phyloP scores from a whole-genome alignment of 2,888 invertebrate genomes.

The Tillus elongatus region DNA sequence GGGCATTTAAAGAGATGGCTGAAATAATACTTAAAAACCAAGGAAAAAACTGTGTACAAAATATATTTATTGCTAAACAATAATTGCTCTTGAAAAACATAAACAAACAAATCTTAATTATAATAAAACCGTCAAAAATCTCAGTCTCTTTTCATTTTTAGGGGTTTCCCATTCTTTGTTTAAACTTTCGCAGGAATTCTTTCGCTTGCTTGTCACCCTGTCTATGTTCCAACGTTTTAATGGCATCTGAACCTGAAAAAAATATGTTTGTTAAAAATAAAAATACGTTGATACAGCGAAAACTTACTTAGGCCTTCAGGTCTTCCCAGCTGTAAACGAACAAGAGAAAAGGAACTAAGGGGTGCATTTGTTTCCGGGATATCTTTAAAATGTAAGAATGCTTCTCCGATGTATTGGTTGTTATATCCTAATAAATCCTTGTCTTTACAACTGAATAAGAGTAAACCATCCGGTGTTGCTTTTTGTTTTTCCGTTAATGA shows the following conservation, averaged over 20 bases:
- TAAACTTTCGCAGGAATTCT: conserved; percentile 78
- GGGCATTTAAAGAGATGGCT: no score
- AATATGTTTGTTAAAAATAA: conserved; percentile 12
- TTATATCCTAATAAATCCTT: conserved; percentile 87
- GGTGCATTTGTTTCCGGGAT: conserved; percentile 56
- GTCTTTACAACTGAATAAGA: conserved; percentile 90
- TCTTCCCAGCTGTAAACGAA: conserved; percentile 60
- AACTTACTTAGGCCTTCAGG: conserved; percentile 57
- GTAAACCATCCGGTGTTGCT: conserved; percentile 55
- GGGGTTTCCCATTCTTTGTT: conserved; percentile 54
- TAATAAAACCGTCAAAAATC: no score
- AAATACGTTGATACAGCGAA: not conserved
- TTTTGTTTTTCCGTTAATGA: conserved; percentile 62
- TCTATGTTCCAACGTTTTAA: conserved; percentile 70
- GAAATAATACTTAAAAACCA: no score
- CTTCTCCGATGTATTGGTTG: conserved; percentile 92
- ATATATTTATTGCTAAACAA: no score
- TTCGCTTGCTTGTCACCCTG: conserved; percentile 82
- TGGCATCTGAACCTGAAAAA: conserved; percentile 55
- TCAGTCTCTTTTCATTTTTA: no score
- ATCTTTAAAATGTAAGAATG: conserved; percentile 74
- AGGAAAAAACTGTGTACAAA: no score
- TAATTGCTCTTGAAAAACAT: no score
- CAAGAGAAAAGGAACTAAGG: conserved; percentile 58
- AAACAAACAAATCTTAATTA: no score